phyloP scores from a whole-genome alignment of 2,888 invertebrate species.

The Campoletis raptor region DNA sequence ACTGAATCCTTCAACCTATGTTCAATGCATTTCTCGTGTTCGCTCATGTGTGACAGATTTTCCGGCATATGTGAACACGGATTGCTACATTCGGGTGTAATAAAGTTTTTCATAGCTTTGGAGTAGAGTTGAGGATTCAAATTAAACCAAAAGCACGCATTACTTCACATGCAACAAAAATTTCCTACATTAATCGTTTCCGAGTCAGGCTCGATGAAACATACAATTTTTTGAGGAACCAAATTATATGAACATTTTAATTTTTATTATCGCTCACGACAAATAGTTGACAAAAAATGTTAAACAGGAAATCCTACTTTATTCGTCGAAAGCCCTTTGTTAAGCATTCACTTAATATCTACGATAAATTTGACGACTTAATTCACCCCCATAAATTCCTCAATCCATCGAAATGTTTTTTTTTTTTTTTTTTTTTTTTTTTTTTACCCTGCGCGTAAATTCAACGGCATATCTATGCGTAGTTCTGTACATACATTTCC shows the following conservation, averaged over 20 bases:
- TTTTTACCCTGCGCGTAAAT: background rate
- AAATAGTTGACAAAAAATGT: background rate
- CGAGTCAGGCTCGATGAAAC: background rate
- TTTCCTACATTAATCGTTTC: background rate
- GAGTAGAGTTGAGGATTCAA: background rate
- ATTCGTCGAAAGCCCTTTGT: background rate
- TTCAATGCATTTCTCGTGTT: constrained; percentile 31
- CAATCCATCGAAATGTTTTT: constrained; percentile 4
- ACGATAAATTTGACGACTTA: background rate
- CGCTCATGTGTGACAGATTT: constrained; percentile 18
- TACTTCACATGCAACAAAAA: background rate
- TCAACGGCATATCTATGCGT: background rate
- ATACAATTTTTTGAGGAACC: no score
- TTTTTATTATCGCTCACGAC: background rate
- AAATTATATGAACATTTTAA: background rate
- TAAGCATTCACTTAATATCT: background rate
- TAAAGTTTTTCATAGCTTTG: background rate
- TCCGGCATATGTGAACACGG: constrained; percentile 15
- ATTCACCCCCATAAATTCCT: background rate
- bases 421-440: constrained; percentile 5
- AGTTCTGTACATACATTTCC: constrained; percentile 23
- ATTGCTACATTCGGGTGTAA: background rate
- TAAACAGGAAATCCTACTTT: background rate
- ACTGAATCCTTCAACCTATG: constrained; percentile 10
- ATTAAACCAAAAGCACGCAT: background rate